Evolutionary conservation across 2,113 vertebrate species (phyloP), one percentile per base, ranked within the genome.

Genomic region (human): DNA sequence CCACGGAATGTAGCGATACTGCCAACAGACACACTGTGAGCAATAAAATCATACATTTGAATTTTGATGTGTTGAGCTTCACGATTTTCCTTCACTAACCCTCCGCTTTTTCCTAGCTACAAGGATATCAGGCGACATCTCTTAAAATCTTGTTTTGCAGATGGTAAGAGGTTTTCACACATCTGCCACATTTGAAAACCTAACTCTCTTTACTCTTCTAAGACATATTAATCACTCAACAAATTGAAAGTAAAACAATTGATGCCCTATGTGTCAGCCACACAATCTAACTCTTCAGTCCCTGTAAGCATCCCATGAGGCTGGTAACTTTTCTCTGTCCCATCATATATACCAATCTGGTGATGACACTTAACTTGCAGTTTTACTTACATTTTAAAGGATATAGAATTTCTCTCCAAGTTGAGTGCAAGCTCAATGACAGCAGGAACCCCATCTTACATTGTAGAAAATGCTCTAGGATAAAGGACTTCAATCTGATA

Each of bases 141-240:
- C 76, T 64, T 88, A 61, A 93, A 94, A 82, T 96, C 81, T 76
- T 79, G 64, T 75, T 95, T 95, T 90, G n/a, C 97, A 97, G 95
- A 98, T 96, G 98, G 90, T 87, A 50, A 76, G 88, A 96, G 89
- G 78, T 94, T 96, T 96, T 94, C 88, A 95, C 97, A 96, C 97
- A 98, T 95, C 95, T 97, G 97, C 96, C 78, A 89, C 82, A 27
- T 90, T 92, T 94, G 76, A 96, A 95, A 96, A 95, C 48, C 59
- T 64, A 97, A 93, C 81, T 90, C 96, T 93, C 50, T 97, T 98
- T 93, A 96, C 92, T 81, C 76, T 97, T 96, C 81, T 90, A 91
- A 93, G 94, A 95, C 35, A 68, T 97, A 97, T 95, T 96, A 93
- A 97, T 95, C 97, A 96, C 70, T 96, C 70, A 68, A 88, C 94